phyloP scores from a whole-genome alignment of 2,113 vertebrate species.

The Centrocercus urophasianus region DNA sequence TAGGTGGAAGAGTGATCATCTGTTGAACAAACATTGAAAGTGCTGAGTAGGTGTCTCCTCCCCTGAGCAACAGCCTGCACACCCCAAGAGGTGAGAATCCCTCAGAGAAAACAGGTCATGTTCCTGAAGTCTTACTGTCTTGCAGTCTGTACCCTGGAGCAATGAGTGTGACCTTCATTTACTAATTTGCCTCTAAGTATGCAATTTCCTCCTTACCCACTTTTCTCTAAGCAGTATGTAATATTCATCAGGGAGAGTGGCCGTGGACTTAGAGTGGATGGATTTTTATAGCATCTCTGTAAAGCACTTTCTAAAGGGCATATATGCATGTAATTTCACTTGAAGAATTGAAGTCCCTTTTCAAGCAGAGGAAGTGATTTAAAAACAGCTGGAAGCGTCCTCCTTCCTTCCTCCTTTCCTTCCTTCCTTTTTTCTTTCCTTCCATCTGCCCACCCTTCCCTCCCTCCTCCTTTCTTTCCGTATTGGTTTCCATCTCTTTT shows the following conservation, averaged over 20 bases:
- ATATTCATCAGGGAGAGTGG: not conserved
- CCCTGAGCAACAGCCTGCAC: not conserved
- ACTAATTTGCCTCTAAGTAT: not conserved
- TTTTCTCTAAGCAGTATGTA: not conserved
- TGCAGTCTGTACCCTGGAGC: not conserved
- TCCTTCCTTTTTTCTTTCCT: not conserved
- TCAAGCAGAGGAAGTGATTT: not conserved
- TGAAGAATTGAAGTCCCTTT: not conserved
- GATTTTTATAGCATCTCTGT: not conserved
- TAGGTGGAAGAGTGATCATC: not conserved
- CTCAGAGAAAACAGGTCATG: not conserved
- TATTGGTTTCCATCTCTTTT: not conserved
- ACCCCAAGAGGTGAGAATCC: not conserved
- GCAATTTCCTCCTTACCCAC: not conserved
- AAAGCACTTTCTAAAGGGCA: not conserved
- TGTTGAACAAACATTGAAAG: not conserved
- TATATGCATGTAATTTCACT: not conserved
- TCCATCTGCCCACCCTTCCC: not conserved
- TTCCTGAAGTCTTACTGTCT: not conserved
- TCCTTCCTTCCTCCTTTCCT: not conserved
- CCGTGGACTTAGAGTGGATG: not conserved
- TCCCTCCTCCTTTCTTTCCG: not conserved
- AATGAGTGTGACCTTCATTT: not conserved
- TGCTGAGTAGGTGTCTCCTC: not conserved
- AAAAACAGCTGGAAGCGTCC: not conserved